Conservation (phyloP, 2,797 vertebrate genomes). For the Hyperoplus immaculatus region DNA sequence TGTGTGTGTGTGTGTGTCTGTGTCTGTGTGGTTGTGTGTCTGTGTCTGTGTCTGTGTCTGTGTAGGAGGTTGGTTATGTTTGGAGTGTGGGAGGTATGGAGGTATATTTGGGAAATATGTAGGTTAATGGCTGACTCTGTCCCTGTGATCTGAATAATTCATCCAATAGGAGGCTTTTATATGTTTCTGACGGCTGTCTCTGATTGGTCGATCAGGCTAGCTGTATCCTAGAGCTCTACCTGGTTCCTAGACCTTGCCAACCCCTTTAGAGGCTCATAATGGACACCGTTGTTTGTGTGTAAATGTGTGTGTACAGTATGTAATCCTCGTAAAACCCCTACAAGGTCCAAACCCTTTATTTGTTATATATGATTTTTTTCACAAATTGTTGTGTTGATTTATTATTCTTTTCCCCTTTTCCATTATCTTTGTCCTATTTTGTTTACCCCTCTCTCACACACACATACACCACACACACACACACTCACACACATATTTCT, state of each 20-base stretch:
- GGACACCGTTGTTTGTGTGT: slow-evolving; percentile 29
- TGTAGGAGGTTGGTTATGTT: not conserved
- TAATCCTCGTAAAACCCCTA: slow-evolving; percentile 16
- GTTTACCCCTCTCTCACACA: slow-evolving; percentile 1
- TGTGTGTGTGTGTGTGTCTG: slow-evolving; percentile 8
- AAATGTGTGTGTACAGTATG: slow-evolving; percentile 6
- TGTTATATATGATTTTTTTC: slow-evolving; percentile 5
- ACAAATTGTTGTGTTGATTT: slow-evolving; percentile 5
- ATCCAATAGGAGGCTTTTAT: slow-evolving; percentile 76
- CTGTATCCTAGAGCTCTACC: slow-evolving; percentile 40
- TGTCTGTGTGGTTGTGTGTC: slow-evolving; percentile 4
- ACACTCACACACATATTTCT: slow-evolving; percentile 34
- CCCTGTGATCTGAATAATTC: slow-evolving; percentile 80
- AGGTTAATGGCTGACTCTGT: slow-evolving; percentile 78
- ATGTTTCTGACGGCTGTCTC: slow-evolving; percentile 61
- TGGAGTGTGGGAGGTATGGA: slow-evolving; percentile 8
- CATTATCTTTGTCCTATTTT: slow-evolving; percentile 14
- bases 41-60: slow-evolving; percentile 3
- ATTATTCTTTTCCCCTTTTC: slow-evolving; percentile 21
- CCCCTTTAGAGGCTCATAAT: slow-evolving; percentile 40
- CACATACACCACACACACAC: not conserved
- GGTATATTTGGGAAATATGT: slow-evolving; percentile 67
- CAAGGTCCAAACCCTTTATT: slow-evolving; percentile 8
- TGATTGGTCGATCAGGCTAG: slow-evolving; percentile 68
- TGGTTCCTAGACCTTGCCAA: slow-evolving; percentile 37